Evolutionary conservation across 1,140 invertebrate genomes (phyloP).

Genomic region (Psix sp.): DNA sequence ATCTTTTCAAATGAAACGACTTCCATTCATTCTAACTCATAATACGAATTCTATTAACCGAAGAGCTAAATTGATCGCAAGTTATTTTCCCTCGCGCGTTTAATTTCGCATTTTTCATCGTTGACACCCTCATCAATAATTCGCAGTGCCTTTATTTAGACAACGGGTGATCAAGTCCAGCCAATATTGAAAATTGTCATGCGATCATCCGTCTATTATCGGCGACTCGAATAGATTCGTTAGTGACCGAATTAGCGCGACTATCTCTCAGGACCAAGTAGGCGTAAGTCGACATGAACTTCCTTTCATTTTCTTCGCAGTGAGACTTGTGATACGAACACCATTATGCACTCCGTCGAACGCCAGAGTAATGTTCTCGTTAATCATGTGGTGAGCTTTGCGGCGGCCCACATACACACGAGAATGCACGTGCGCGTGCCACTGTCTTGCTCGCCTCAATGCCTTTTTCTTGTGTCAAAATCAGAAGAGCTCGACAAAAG

Average conservation of each 20-base stretch:
- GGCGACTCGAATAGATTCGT: too few relatives aligned
- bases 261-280: slow-evolving; percentile 23
- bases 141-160: slow-evolving; percentile 1
- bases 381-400: slow-evolving; percentile 59
- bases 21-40: slow-evolving; percentile 1
- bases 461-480: slow-evolving; percentile 30
- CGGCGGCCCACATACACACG: slow-evolving; percentile 14
- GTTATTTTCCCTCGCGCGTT: slow-evolving; percentile 1
- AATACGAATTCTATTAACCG: slow-evolving; percentile 10
- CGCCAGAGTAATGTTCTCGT: slow-evolving; percentile 61
- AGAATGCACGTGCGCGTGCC: slow-evolving; percentile 36
- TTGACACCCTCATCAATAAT: slow-evolving; percentile 22
- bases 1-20: slow-evolving; percentile 20
- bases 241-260: neutral
- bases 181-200: slow-evolving; percentile 5
- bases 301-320: slow-evolving; percentile 55
- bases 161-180: neutral
- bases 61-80: slow-evolving; percentile 7
- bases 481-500: slow-evolving; percentile 28
- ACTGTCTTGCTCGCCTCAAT: slow-evolving; percentile 19
- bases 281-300: slow-evolving; percentile 21
- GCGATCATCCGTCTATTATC: neutral
- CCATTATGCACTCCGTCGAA: slow-evolving; percentile 63
- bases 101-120: slow-evolving; percentile 24
- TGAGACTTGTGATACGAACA: slow-evolving; percentile 51